Evolutionary conservation across 2,888 invertebrate genomes (phyloP), one percentile per base, ranked within the genome.

Genomic region (Willowsia nigromaculata): DNA sequence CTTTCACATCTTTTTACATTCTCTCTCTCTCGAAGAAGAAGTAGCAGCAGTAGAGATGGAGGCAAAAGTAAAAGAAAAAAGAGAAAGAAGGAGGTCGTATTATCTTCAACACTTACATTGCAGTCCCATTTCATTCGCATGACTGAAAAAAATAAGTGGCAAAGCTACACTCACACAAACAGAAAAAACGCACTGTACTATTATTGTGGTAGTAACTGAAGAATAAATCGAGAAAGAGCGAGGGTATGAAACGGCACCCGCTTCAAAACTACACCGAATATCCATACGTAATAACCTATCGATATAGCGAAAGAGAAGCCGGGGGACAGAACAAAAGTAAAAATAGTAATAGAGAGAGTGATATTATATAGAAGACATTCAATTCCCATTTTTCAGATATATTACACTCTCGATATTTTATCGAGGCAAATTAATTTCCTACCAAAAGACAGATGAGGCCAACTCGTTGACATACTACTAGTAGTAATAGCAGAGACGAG

Each of bases 341-440:
- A n/a, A n/a, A n/a, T n/a, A n/a, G n/a, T n/a, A n/a, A n/a, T n/a
- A n/a, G n/a, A n/a, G 43, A 9, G 25, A 40, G 30, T 50, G 76
- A 81, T 85, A 89, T 84, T 83, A 85, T 85, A 68, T 30, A 68
- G 68, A 76, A 47, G 85, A 71, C 89, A 85, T 71, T 89, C 53
- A 85, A 80, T 85, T 89, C 81, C 84, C 89, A 89, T 89, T 89
- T 85, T 82, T 76, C 74, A 76, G 74, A 89, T 82, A 81, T 89
- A 85, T 89, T 85, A 82, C 85, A 50, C 81, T 62, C 76, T 71
- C 76, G 74, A 89, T 89, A 89, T 80, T 89, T 89, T 80, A 89
- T 85, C 89, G 62, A 74, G 76, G 89, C 85, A 89, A 89, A 89
- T 89, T 89, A 89, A 89, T 89, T 89, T 85, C 50, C 85, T 56